Percentiles rank a stretch among this genome's conserved stretches.
phyloP scores from a whole-genome alignment of 2,888 invertebrate species.

The Heterodera filipjevi region DNA sequence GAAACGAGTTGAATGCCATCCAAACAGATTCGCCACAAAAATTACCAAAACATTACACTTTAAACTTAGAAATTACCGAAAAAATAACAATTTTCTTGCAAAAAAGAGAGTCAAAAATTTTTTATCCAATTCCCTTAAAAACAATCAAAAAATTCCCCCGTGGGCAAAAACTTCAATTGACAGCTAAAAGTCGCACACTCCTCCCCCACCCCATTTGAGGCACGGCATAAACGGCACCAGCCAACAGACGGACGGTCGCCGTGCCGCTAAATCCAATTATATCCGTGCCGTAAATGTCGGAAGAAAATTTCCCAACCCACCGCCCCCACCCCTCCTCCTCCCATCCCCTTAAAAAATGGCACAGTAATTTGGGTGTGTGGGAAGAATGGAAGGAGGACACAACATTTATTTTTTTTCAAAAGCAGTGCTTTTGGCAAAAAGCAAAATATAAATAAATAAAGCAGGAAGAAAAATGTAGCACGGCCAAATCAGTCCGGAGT shows the following conservation, averaged over 20 bases:
- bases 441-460: too few relatives aligned
- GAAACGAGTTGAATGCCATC: too few relatives aligned
- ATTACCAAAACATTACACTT: too few relatives aligned
- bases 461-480: too few relatives aligned
- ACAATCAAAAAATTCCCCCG: background rate
- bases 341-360: background rate
- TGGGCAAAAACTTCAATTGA: background rate
- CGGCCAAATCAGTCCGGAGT: background rate
- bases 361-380: background rate
- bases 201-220: background rate
- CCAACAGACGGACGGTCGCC: too few relatives aligned
- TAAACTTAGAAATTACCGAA: too few relatives aligned
- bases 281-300: background rate
- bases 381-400: background rate
- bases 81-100: too few relatives aligned
- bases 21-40: too few relatives aligned
- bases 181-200: background rate
- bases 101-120: too few relatives aligned
- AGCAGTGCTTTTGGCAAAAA: too few relatives aligned
- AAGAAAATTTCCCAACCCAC: background rate
- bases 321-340: too few relatives aligned
- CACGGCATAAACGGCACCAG: background rate
- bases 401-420: background rate
- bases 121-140: too few relatives aligned
- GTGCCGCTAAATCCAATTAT: slow-evolving; percentile 7